These are phyloP conservation scores for Hypotaenidia okinawae DNA, from an alignment of 2,797 vertebrate species.

Conservation along the genomic window DNA sequence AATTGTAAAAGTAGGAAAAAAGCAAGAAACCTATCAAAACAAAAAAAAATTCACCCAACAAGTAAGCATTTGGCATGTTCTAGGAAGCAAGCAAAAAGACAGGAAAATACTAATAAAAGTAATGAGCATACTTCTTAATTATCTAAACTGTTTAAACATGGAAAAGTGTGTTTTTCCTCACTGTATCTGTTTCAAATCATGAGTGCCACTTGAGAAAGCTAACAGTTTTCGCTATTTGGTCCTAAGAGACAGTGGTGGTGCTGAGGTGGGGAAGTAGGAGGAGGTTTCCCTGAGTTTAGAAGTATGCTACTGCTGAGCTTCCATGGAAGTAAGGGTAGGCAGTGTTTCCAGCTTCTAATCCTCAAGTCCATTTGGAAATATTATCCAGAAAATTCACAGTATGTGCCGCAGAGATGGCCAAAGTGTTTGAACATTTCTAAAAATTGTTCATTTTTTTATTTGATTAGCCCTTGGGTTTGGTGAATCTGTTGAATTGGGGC, in stretches of 20 bases:
- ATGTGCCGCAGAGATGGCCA: neutral
- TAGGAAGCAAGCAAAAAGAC: neutral
- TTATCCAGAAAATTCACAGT: neutral
- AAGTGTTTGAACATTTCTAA: neutral
- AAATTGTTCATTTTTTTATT: neutral
- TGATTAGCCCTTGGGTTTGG: neutral
- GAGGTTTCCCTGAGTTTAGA: neutral
- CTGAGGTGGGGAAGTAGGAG: neutral
- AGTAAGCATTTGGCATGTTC: neutral
- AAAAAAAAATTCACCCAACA: neutral
- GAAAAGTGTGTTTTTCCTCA: neutral
- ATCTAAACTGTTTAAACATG: neutral
- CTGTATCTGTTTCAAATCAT: neutral
- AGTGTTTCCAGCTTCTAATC: neutral
- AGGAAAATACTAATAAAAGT: neutral
- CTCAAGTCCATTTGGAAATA: neutral
- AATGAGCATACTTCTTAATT: neutral
- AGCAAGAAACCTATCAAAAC: neutral
- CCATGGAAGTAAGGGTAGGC: neutral
- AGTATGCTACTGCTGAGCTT: neutral
- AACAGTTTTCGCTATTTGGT: neutral
- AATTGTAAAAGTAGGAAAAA: neutral
- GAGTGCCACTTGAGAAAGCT: neutral
- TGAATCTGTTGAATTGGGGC: neutral
- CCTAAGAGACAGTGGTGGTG: neutral